Percentiles rank a stretch among this genome's conserved stretches.
These are phyloP conservation scores for Meiosimyza platycephala DNA, from an alignment of 2,888 invertebrate genomes.

Conservation along the genomic window DNA sequence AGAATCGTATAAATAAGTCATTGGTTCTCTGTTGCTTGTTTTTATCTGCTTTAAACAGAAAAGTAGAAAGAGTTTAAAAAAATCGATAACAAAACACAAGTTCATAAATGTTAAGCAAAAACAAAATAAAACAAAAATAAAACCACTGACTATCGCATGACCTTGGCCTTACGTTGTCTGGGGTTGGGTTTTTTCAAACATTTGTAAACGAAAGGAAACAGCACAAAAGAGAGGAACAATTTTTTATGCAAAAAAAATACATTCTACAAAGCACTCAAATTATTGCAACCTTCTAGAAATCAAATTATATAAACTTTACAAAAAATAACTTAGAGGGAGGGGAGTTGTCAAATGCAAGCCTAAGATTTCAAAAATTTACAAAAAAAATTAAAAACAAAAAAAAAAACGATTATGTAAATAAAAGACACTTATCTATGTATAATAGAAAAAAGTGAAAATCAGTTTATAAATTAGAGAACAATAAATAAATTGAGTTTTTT, in stretches of 20 bases:
- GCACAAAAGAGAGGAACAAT: background rate
- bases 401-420: constrained; percentile 2
- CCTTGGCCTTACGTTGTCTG: constrained; percentile 3
- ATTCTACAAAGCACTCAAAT: background rate
- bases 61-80: too few relatives aligned
- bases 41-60: too few relatives aligned
- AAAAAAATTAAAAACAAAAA: background rate
- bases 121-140: background rate
- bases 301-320: background rate
- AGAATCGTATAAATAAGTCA: constrained; percentile 9
- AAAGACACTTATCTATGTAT: too few relatives aligned
- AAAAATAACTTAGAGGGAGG: background rate
- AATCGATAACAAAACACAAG: too few relatives aligned
- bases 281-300: background rate
- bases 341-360: background rate
- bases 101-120: too few relatives aligned
- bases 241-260: background rate
- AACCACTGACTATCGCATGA: background rate
- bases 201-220: background rate
- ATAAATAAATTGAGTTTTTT: background rate
- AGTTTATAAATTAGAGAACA: background rate
- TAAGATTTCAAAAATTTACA: background rate
- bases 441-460: background rate
- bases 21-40: background rate
- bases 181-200: background rate